Evolutionary conservation across 2,113 vertebrate species (phyloP).

Genomic region (Carassius gibelio): DNA sequence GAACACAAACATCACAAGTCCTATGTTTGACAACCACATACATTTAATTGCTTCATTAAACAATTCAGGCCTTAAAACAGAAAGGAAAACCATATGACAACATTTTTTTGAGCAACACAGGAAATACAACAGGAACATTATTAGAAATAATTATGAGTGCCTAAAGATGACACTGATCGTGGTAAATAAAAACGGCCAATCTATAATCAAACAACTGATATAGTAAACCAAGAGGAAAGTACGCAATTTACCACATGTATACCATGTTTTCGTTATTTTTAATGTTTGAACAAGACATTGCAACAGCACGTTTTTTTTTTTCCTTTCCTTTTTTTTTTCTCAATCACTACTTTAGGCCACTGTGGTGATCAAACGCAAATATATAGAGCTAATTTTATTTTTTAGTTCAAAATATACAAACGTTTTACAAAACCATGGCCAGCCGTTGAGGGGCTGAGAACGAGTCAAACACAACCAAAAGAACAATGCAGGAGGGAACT

Average conservation of each 20-base stretch:
- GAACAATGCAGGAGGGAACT: background rate
- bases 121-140: slow-evolving; percentile 8
- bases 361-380: slow-evolving; percentile 78
- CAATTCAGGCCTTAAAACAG: slow-evolving; percentile 30
- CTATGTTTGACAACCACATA: slow-evolving; percentile 48
- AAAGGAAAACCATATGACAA: background rate
- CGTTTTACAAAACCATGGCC: slow-evolving; percentile 67
- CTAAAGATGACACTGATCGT: background rate
- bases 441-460: slow-evolving; percentile 49
- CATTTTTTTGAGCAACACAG: slow-evolving; percentile 8
- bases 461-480: slow-evolving; percentile 45
- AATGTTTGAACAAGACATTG: slow-evolving; percentile 39
- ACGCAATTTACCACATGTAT: background rate
- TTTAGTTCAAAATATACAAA: slow-evolving; percentile 67
- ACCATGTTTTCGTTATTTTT: slow-evolving; percentile 4
- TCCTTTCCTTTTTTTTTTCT: background rate
- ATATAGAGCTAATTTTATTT: slow-evolving; percentile 68
- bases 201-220: background rate
- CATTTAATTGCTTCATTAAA: slow-evolving; percentile 51
- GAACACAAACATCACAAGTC: background rate
- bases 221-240: background rate
- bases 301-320: slow-evolving; percentile 44
- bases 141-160: background rate
- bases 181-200: slow-evolving; percentile 34
- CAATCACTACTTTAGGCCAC: slow-evolving; percentile 81